Evolutionary conservation across 2,797 vertebrate genomes (phyloP).

Genomic region (Parauchenoglanis ngamensis): DNA sequence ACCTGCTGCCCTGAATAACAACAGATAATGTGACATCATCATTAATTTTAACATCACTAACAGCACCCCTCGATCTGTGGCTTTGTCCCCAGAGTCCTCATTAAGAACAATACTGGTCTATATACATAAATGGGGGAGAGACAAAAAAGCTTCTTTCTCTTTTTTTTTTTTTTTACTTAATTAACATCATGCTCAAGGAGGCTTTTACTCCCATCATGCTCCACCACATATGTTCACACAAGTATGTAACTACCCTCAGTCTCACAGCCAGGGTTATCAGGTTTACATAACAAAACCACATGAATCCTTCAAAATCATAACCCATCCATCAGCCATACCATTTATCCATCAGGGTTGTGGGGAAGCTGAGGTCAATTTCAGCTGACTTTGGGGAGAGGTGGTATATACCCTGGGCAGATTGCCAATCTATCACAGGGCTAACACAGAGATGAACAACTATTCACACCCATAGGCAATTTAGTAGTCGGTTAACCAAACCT

Average conservation of each 20-base stretch:
- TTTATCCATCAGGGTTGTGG: no score
- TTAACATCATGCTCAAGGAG: not conserved
- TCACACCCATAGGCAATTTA: no score
- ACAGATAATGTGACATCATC: not conserved
- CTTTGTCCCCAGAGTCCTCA: constrained; percentile 27
- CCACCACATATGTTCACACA: not conserved
- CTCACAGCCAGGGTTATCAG: not conserved
- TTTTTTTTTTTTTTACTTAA: constrained; percentile 20
- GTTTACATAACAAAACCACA: not conserved
- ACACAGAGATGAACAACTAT: no score
- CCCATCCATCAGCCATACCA: not conserved
- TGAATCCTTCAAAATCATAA: not conserved
- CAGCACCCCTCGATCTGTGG: not conserved
- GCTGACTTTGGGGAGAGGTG: no score
- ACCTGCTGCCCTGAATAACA: constrained; percentile 10
- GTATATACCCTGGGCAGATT: no score
- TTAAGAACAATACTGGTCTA: constrained; percentile 9
- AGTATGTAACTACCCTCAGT: no score
- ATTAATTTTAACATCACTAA: constrained; percentile 31
- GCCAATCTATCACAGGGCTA: no score
- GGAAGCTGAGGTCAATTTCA: no score
- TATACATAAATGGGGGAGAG: not conserved
- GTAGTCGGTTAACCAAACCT: no score
- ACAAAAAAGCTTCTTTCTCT: not conserved
- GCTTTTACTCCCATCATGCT: constrained; percentile 3